Conservation (phyloP, 2,888 invertebrate genomes). For the Halocaridina rubra region DNA sequence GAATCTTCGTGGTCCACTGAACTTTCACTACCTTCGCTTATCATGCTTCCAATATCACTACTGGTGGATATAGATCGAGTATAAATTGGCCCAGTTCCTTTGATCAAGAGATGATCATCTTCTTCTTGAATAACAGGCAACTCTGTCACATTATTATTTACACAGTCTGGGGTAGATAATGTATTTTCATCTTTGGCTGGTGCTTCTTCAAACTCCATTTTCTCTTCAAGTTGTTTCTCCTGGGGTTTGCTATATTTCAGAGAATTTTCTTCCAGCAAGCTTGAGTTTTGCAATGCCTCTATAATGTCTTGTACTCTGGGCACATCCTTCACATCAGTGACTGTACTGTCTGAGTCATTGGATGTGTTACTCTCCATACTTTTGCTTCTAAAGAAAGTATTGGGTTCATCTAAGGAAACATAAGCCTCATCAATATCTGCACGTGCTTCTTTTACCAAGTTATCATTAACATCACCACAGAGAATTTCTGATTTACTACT, state of each 20-base stretch:
- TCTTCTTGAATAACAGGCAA: conserved; percentile 54
- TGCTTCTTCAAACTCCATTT: neutral
- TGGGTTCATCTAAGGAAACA: conserved; percentile 55
- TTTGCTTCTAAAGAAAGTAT: neutral
- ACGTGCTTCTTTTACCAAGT: conserved; percentile 16
- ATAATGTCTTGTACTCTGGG: neutral
- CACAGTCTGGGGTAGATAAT: neutral
- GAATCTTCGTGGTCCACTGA: conserved; percentile 37
- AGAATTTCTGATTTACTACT: neutral
- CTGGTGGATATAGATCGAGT: conserved; percentile 49
- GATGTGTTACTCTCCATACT: conserved; percentile 11
- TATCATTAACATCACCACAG: conserved; percentile 37
- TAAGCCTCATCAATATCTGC: conserved; percentile 57
- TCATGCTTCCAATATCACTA: conserved; percentile 61
- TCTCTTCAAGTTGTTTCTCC: neutral
- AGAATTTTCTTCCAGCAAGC: neutral
- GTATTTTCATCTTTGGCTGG: neutral
- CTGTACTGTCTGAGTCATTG: conserved; percentile 38
- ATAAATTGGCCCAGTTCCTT: conserved; percentile 4
- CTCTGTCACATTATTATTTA: neutral
- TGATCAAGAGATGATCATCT: neutral
- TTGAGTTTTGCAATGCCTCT: neutral
- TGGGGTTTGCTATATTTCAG: neutral
- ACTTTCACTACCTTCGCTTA: conserved; percentile 56
- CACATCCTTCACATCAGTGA: conserved; percentile 2